Conservation (phyloP, 1,140 invertebrate genomes). For the Sipha flava region DNA sequence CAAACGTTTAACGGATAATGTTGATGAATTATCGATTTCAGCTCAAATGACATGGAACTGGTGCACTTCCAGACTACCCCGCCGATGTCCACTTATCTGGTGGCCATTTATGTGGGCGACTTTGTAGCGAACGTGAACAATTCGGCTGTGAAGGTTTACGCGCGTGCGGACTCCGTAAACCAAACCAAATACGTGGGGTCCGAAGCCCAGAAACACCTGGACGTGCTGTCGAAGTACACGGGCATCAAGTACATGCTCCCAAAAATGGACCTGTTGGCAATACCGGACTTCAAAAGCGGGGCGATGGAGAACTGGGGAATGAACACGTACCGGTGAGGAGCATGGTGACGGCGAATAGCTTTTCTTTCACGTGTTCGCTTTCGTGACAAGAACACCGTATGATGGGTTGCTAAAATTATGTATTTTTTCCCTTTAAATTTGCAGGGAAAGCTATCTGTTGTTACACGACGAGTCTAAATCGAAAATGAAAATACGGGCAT, state of each 20-base stretch:
- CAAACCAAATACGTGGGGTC: slow-evolving; percentile 42
- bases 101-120: slow-evolving; percentile 61
- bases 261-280: slow-evolving; percentile 56
- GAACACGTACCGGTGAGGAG: slow-evolving; percentile 49
- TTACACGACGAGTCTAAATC: not conserved
- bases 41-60: not conserved
- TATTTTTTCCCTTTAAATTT: not conserved
- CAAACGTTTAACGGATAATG: not conserved
- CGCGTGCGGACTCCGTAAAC: slow-evolving; percentile 54
- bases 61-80: not conserved
- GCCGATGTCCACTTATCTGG: slow-evolving; percentile 68
- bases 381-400: no score
- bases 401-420: no score
- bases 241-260: slow-evolving; percentile 38
- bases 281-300: slow-evolving; percentile 68
- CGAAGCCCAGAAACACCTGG: slow-evolving; percentile 40
- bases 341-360: no score
- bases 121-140: slow-evolving; percentile 43
- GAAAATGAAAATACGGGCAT: slow-evolving; percentile 39
- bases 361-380: no score
- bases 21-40: not conserved
- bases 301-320: slow-evolving; percentile 81
- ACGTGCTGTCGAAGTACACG: slow-evolving; percentile 36
- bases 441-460: not conserved
- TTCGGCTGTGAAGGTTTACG: slow-evolving; percentile 57